Evolutionary conservation across 2,797 vertebrate species (phyloP).

Genomic region (Masticophis lateralis): DNA sequence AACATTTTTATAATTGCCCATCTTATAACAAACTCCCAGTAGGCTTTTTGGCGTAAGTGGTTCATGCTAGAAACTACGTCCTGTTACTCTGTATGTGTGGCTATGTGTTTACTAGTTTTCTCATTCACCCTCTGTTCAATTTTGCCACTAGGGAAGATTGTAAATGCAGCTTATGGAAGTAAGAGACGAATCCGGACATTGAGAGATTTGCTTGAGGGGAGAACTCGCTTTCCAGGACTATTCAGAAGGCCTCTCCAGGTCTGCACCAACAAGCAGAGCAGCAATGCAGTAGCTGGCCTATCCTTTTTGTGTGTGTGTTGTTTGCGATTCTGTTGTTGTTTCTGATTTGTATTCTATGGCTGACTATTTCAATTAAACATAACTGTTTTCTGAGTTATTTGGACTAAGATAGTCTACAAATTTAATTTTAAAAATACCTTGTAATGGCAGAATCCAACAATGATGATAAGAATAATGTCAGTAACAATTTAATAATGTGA

Average conservation of each 20-base stretch:
- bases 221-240: background rate
- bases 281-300: background rate
- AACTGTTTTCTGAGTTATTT: background rate
- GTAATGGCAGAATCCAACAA: background rate
- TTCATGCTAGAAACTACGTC: background rate
- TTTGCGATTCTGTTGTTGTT: background rate
- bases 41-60: background rate
- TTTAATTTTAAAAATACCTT: background rate
- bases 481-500: background rate
- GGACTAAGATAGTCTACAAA: background rate
- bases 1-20: background rate
- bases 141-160: background rate
- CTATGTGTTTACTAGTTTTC: background rate
- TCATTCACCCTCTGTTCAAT: background rate
- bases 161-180: background rate
- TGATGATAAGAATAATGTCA: background rate
- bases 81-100: background rate
- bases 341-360: background rate
- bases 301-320: background rate
- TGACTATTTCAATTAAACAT: background rate
- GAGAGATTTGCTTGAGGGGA: background rate
- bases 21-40: background rate
- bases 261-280: background rate
- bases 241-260: background rate
- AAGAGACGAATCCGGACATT: background rate